These are phyloP conservation scores for Cotesia typhae DNA, from an alignment of 1,140 invertebrate genomes.

Conservation along the genomic window DNA sequence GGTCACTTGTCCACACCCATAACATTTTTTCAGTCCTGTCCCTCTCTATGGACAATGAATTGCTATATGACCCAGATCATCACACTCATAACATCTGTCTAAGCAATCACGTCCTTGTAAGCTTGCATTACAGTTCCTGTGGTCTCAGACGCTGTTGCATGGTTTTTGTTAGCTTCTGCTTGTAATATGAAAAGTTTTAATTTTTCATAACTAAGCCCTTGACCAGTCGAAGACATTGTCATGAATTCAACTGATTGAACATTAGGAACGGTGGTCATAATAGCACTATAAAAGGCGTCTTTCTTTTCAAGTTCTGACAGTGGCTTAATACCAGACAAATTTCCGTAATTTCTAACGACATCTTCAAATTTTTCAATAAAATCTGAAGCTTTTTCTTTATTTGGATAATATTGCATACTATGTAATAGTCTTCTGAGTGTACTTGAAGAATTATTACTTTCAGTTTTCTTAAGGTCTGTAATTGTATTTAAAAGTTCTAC, in stretches of 20 bases:
- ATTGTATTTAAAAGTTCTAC: conserved; percentile 33
- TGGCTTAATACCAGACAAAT: background rate
- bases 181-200: conserved; percentile 40
- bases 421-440: conserved; percentile 30
- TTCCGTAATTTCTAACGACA: background rate
- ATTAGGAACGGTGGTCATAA: conserved; percentile 33
- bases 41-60: conserved; percentile 9
- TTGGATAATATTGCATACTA: conserved; percentile 27
- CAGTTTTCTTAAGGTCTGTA: conserved; percentile 32
- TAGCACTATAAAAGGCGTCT: conserved; percentile 43
- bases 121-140: conserved; percentile 14
- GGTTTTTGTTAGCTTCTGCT: conserved; percentile 33
- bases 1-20: background rate
- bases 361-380: conserved; percentile 1
- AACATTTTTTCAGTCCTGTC: conserved; percentile 13
- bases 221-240: conserved; percentile 33
- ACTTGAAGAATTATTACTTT: conserved; percentile 30
- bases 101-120: too few relatives aligned
- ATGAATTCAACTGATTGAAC: conserved; percentile 37
- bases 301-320: conserved; percentile 40
- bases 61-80: conserved; percentile 16
- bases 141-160: conserved; percentile 8
- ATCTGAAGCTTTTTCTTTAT: conserved; percentile 19
- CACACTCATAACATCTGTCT: conserved; percentile 30
- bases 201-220: conserved; percentile 36